Evolutionary conservation across 2,797 vertebrate genomes (phyloP), one percentile per base, ranked within the genome.

Genomic region (Bryconaethiops microstoma): DNA sequence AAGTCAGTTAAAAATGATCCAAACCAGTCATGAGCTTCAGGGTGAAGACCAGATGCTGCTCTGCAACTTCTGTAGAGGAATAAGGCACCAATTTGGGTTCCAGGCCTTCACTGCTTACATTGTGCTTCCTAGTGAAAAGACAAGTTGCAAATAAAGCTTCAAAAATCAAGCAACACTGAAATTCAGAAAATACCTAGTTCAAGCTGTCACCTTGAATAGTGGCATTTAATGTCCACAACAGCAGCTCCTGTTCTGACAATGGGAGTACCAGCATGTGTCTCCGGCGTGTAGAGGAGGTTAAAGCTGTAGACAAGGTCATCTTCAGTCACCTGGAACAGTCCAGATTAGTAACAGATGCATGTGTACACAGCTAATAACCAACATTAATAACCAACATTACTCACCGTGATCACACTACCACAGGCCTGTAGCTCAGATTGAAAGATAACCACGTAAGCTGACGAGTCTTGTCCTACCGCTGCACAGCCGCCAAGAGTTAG

Each of bases 21-120:
- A 50, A 80, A 92, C 92, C 90, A 82, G 86, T 88, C 91, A 92
- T 88, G 81, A 94, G 88, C 16, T 64, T 85, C 73, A 92, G 82
- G 63, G 90, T 89, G 89, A 94, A 93, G 40, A 42, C 65, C 57
- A 91, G 86, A 78, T 48, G 62, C 21, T 88, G 85, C 1, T 91
- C 78, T 0, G 84, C 79, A 0, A 74, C 21, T 79, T 52, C 0
- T 0, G 60, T 39, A 12, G 86, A 79, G 45, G 82, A 29, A 2
- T 85, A 84, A 2, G 42, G 81, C 29, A 17, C 77, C 93, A 91
- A 92, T 82, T 84, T 50, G 2, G 92, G 91, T 70, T 12, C 84
- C 79, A 91, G 0, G 48, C 75, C 81, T 0, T 35, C 0, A 77
- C 91, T 90, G 91, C 90, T 92, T 70, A 88, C 93, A 4, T 79